These are phyloP conservation scores for Bostrychus sinensis DNA, from an alignment of 2,113 vertebrate genomes.

Conservation along the genomic window DNA sequence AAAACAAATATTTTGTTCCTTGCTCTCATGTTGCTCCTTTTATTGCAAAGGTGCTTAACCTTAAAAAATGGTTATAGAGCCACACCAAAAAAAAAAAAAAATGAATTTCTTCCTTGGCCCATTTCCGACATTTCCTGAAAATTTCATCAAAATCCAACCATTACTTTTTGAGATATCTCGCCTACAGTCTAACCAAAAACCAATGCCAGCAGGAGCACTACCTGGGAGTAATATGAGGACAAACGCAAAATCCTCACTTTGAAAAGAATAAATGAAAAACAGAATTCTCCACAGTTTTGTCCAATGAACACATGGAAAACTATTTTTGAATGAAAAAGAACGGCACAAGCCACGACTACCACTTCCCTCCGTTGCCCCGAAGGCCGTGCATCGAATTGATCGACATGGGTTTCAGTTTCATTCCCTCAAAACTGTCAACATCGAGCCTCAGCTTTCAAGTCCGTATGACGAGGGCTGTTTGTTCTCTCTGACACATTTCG, in stretches of 20 bases:
- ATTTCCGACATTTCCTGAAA: no score
- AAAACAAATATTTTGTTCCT: no score
- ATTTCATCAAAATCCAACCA: no score
- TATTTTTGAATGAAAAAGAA: constrained; percentile 55
- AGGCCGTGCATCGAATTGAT: constrained; percentile 50
- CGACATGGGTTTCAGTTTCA: constrained; percentile 68
- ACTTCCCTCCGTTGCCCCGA: constrained; percentile 29
- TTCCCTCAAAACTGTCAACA: constrained; percentile 64
- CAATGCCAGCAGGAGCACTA: not conserved
- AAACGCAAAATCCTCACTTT: not conserved
- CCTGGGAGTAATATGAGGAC: not conserved
- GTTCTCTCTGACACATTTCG: constrained; percentile 41
- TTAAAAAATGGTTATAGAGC: no score
- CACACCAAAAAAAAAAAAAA: no score
- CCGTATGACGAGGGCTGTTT: constrained; percentile 34
- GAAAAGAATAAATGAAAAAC: not conserved
- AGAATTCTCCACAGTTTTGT: constrained; percentile 12
- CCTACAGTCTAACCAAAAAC: not conserved
- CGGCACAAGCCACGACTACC: constrained; percentile 27
- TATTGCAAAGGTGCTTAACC: no score
- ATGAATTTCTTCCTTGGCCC: no score
- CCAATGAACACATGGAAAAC: constrained; percentile 35
- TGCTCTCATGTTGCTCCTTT: no score
- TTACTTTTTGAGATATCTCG: not conserved
- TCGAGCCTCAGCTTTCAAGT: constrained; percentile 53